These are phyloP conservation scores for Capitella teleta DNA, from an alignment of 1,140 invertebrate species.

Conservation along the genomic window DNA sequence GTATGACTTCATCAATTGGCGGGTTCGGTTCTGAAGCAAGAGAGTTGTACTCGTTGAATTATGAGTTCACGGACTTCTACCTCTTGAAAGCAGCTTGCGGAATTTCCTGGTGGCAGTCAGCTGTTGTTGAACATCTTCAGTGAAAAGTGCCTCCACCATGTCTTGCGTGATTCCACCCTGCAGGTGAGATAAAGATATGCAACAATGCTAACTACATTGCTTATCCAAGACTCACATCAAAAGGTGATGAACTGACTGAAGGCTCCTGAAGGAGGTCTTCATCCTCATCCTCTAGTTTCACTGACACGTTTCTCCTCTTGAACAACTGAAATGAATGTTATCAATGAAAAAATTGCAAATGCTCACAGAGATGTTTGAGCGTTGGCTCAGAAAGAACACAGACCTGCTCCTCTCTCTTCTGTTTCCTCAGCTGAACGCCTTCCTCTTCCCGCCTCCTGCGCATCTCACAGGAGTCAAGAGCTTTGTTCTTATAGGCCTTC, in stretches of 20 bases:
- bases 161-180: slow-evolving; percentile 51
- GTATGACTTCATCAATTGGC: slow-evolving; percentile 96
- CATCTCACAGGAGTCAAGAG: slow-evolving; percentile 81
- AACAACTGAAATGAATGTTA: slow-evolving; percentile 54
- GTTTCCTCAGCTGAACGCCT: slow-evolving; percentile 87
- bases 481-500: slow-evolving; percentile 89
- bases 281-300: slow-evolving; percentile 45
- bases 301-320: slow-evolving; percentile 77
- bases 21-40: slow-evolving; percentile 74
- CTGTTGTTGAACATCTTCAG: slow-evolving; percentile 65
- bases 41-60: too few species aligned
- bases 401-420: slow-evolving; percentile 66
- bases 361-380: neutral
- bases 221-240: slow-evolving; percentile 11
- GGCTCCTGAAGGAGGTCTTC: slow-evolving; percentile 34
- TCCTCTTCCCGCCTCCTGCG: slow-evolving; percentile 86
- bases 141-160: slow-evolving; percentile 73
- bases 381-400: neutral
- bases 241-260: slow-evolving; percentile 24
- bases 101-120: slow-evolving; percentile 86
- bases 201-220: neutral
- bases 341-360: slow-evolving; percentile 5
- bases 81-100: slow-evolving; percentile 78
- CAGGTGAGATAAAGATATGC: neutral
- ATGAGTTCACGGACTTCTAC: slow-evolving; percentile 24